Evolutionary conservation across 92 coral and sea anemone genomes (phyloP).

Genomic region (Phenganax marumi): DNA sequence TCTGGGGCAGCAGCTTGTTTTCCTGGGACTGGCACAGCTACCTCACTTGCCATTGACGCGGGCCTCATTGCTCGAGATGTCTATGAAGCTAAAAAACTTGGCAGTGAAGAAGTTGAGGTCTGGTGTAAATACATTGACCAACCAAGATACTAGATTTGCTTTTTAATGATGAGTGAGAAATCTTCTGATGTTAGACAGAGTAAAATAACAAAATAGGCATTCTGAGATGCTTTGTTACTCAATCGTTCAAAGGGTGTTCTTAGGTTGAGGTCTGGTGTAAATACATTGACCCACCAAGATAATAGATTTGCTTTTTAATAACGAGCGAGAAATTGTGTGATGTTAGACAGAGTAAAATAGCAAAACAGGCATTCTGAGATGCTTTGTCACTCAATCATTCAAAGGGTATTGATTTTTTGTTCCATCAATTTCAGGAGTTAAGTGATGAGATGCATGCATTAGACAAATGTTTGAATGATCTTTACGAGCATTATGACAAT

Average conservation of each 20-base stretch:
- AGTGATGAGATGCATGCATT: constrained; percentile 1
- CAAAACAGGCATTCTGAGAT: neutral
- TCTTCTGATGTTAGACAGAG: neutral
- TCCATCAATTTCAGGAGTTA: constrained; percentile 1
- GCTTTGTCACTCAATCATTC: neutral
- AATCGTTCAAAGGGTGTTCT: neutral
- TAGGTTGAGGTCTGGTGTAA: constrained; percentile 27
- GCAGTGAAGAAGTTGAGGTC: constrained; percentile 25
- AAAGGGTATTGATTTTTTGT: neutral
- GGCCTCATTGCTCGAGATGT: constrained; percentile 42
- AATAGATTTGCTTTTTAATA: neutral
- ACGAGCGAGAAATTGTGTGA: neutral
- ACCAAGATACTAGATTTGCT: neutral
- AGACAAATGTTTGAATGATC: constrained; percentile 22
- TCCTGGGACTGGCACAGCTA: constrained; percentile 48
- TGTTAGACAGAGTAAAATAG: neutral
- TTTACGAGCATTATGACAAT: constrained; percentile 23
- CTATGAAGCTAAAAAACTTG: constrained; percentile 19
- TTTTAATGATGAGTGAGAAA: neutral
- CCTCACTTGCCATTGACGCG: constrained; percentile 48
- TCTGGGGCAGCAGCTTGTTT: constrained; percentile 50
- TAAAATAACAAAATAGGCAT: neutral
- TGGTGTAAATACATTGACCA: neutral
- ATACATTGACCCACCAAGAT: neutral
- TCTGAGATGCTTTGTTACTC: neutral